These are phyloP conservation scores for Enteromius argenteus DNA, from an alignment of 2,797 vertebrate species.

Conservation along the genomic window DNA sequence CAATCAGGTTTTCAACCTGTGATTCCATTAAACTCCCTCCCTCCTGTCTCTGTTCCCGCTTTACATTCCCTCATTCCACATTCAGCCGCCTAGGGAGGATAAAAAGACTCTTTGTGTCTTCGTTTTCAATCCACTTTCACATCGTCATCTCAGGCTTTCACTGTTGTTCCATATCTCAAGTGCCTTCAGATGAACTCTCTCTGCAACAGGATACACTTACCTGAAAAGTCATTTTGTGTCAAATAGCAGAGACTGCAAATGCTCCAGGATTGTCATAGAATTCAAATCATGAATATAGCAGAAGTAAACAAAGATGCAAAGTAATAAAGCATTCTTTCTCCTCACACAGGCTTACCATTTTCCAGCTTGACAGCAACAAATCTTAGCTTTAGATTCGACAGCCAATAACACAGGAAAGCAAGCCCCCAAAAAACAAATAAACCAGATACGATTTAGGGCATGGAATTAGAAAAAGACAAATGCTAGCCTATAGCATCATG, in stretches of 20 bases:
- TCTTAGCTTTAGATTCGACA: neutral
- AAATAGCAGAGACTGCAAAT: neutral
- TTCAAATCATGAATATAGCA: neutral
- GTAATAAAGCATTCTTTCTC: slow-evolving; percentile 7
- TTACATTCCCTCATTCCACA: slow-evolving; percentile 17
- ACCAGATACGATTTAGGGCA: neutral
- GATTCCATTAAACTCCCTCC: neutral
- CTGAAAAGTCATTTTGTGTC: slow-evolving; percentile 18
- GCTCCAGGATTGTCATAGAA: neutral
- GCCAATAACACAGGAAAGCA: slow-evolving; percentile 1
- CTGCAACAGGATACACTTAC: slow-evolving; percentile 5
- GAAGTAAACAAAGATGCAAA: neutral
- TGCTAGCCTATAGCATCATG: neutral
- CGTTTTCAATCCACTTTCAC: slow-evolving; percentile 14
- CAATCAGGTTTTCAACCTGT: slow-evolving; percentile 19
- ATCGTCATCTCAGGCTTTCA: neutral
- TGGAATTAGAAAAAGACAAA: slow-evolving; percentile 3
- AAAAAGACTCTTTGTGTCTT: slow-evolving; percentile 1
- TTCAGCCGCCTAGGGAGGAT: neutral
- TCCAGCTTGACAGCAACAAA: neutral
- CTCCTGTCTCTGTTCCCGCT: neutral
- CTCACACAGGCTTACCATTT: neutral
- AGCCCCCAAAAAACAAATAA: neutral
- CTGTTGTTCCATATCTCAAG: neutral
- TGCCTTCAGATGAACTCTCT: slow-evolving; percentile 5